Evolutionary conservation across 1,140 invertebrate species (phyloP), one percentile per base, ranked within the genome.

Genomic region (Spodoptera litura): DNA sequence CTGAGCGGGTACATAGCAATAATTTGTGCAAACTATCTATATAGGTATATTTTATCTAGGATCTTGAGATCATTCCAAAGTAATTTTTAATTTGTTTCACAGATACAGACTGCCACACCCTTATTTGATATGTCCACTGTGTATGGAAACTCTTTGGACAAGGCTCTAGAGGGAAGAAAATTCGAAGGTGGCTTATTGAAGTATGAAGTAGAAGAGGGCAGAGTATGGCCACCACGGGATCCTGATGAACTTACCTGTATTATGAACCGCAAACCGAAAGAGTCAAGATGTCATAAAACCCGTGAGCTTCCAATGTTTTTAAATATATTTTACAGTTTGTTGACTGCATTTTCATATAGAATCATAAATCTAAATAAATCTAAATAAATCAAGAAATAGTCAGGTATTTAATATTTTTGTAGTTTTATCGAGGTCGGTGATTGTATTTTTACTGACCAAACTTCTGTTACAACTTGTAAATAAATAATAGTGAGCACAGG

Each of bases 81-180:
- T 6, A n/a, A 6, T 2, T 12, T 44, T 49, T 49, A 20, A 15
- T 49, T 49, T 64, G 3, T 3, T 53, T 55, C 12, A 58, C 49
- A 73, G 75, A 78, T 79, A 38, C 20, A 73, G 2, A 51, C 53
- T 15, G 73, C 79, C 12, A 80, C 79, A 1, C 68, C 79, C 27
- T 20, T 64, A 56, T 44, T 77, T n/a, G 79, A 80, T 11, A 27
- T 77, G 5, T 80, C 79, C 1, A 51, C 49, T 12, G 52, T 80
- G 12, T 80, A 80, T 31, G 78, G 78, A 3, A 80, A 80, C 31
- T 12, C 38, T 27, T 31, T 62, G 6, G 31, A 72, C 1, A 44
- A 64, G 11, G 49, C 15, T 5, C n/a, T 35, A 55, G 66, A 56
- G 71, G 74, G 52, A n/a, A 51, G 58, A 13, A 12, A 11, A 5